Evolutionary conservation across 2,888 invertebrate species (phyloP), one percentile per base, ranked within the genome.

Genomic region (Allygus modestus): DNA sequence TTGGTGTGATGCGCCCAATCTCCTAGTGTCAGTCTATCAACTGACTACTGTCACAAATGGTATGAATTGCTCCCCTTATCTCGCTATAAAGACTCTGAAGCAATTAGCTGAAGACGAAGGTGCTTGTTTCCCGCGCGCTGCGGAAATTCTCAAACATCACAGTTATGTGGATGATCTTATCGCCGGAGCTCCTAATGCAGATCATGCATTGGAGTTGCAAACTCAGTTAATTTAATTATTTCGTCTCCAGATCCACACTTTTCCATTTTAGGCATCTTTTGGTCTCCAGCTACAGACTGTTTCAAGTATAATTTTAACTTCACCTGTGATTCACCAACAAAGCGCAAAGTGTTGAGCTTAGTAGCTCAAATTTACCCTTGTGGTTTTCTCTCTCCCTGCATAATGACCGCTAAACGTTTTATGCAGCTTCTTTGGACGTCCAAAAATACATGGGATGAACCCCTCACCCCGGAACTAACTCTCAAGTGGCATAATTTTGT

Each of bases 111-210:
- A 11, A 58, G n/a, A 86, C 46, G 85, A 85, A 46, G 17, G 51
- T 28, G 28, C 58, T 0, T 23, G 31, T 0, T 87, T 81, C 73
- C 87, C 88, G 1, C 17, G 46, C 0, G 85, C 86, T 11, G 71
- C 87, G 0, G 11, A 69, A 46, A 81, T 84, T 33, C 15, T 87
- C 11, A 20, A 20, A 12, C 17, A 61, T 0, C 85, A 87, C 31
- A 86, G 87, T 17, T 88, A 88, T 41, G 86, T 88, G 1, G 87
- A 89, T 71, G 88, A 88, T 82, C 31, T 86, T 0, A 51, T 87
- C 15, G 65, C 85, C 0, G 86, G 86, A 15, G 26, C 79, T 26
- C 5, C 11, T 0, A 51, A 1, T 33, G 28, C 4, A 54, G 79
- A 51, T 0, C 33, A 26, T n/a, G 79, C 79, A 12, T 0, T 28